Conservation (phyloP, 2,797 vertebrate species). For the Rachycentron canadum region DNA sequence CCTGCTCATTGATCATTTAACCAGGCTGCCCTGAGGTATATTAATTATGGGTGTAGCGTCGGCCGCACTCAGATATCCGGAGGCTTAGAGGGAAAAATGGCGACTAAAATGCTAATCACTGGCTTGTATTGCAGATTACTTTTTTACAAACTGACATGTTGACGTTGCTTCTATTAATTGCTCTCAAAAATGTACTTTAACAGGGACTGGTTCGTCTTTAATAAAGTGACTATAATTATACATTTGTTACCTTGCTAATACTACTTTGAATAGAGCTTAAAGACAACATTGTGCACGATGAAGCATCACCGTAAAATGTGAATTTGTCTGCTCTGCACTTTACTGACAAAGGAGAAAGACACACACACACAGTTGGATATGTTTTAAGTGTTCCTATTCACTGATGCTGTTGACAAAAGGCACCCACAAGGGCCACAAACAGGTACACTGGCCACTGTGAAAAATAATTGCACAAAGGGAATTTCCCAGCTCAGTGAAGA, state of each 20-base stretch:
- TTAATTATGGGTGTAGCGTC: constrained; percentile 6
- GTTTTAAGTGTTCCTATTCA: constrained; percentile 23
- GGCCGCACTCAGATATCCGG: neutral
- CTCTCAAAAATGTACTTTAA: neutral
- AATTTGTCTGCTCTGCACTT: neutral
- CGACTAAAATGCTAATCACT: neutral
- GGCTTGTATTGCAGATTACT: neutral
- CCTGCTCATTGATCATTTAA: constrained; percentile 45
- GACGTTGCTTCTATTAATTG: neutral
- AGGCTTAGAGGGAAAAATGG: neutral
- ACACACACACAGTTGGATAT: constrained; percentile 7
- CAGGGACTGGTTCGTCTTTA: neutral
- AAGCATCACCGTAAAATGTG: neutral
- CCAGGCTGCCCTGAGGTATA: constrained; percentile 4
- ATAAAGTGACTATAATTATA: neutral
- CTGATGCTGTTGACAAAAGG: constrained; percentile 33
- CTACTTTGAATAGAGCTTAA: neutral
- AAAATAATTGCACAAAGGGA: constrained; percentile 57
- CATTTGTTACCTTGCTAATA: neutral
- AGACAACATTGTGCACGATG: neutral
- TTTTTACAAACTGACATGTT: neutral
- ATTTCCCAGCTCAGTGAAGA: constrained; percentile 58
- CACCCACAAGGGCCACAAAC: constrained; percentile 30
- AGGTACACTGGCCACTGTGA: constrained; percentile 50
- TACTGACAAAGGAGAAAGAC: constrained; percentile 10